Evolutionary conservation across 2,113 vertebrate species (phyloP), one percentile per base, ranked within the genome.

Genomic region (Solea solea): DNA sequence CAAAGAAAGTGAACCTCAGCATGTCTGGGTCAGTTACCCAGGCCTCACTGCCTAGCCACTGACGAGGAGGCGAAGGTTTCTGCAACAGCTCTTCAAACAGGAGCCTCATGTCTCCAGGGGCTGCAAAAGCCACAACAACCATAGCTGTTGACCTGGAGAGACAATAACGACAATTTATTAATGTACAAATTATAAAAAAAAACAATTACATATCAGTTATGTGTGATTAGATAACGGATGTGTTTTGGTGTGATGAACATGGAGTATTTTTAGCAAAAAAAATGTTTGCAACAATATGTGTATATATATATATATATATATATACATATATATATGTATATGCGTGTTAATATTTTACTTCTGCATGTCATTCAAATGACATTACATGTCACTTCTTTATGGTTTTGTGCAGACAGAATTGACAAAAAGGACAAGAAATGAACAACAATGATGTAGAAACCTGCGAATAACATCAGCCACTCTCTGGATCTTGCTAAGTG

Each of bases 1-100:
- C 6, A 10, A 82, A 89, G 56, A 89, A 58, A 11, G 48, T 54
- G 69, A 76, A 91, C 0, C 40, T 75, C 25, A 84, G 11, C 81
- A 93, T 41, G 9, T 84, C 56, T 12, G 74, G 59, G 9, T 89
- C 63, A 1, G 91, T 92, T n/a, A 90, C 70, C 93, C 93, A 94
- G 0, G 86, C 3, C 45, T 93, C 92, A 25, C 85, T 91, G 12
- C 90, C 91, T 9, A 93, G 88, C 93, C 93, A 93, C 76, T 93
- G 92, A 8, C 84, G 76, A 0, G 67, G 82, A 12, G 89, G 88
- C 4, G 42, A 67, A 9, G 84, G 86, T 11, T 88, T 16, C 1
- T 9, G 45, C 0, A 52, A 57, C 14, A 93, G 27, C 78, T 92
- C 91, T 8, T 89, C 68, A 14, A 93, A 0, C 8, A 94, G 13